Percentiles rank a stretch among this genome's conserved stretches.
These are phyloP conservation scores for Ctenochaetus hawaiiensis DNA, from an alignment of 2,797 vertebrate genomes.

Conservation along the genomic window DNA sequence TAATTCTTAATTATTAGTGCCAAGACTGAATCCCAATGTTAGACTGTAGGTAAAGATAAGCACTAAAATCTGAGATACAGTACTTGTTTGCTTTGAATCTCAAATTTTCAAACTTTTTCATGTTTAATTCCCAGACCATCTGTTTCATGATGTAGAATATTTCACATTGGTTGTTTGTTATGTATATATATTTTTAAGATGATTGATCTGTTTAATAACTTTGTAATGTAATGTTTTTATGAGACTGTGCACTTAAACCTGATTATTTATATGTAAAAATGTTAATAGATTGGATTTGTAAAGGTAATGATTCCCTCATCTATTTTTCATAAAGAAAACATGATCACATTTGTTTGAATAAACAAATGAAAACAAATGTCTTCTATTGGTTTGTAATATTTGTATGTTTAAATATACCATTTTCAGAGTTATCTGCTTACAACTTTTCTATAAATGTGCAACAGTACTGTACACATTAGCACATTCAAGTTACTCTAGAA, in stretches of 20 bases:
- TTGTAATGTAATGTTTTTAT: slow-evolving; percentile 65
- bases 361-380: slow-evolving; percentile 61
- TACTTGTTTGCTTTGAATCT: slow-evolving; percentile 37
- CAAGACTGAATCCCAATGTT: slow-evolving; percentile 54
- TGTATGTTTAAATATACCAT: not conserved
- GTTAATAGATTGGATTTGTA: slow-evolving; percentile 78
- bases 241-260: slow-evolving; percentile 57
- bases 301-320: slow-evolving; percentile 61
- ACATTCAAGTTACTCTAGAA: no score
- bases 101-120: not conserved
- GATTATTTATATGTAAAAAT: slow-evolving; percentile 84
- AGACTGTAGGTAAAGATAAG: slow-evolving; percentile 27
- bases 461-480: no score
- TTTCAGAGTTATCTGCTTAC: no score
- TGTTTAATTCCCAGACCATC: slow-evolving; percentile 12
- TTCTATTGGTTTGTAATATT: not conserved
- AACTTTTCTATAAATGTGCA: no score
- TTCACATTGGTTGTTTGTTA: slow-evolving; percentile 23
- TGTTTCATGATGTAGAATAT: slow-evolving; percentile 44
- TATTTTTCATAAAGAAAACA: slow-evolving; percentile 82
- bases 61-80: slow-evolving; percentile 2
- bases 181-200: slow-evolving; percentile 60
- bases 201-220: slow-evolving; percentile 50
- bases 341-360: slow-evolving; percentile 72
- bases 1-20: slow-evolving; percentile 50